Evolutionary conservation across 2,888 invertebrate species (phyloP).

Genomic region (Sinotaia quadrata): DNA sequence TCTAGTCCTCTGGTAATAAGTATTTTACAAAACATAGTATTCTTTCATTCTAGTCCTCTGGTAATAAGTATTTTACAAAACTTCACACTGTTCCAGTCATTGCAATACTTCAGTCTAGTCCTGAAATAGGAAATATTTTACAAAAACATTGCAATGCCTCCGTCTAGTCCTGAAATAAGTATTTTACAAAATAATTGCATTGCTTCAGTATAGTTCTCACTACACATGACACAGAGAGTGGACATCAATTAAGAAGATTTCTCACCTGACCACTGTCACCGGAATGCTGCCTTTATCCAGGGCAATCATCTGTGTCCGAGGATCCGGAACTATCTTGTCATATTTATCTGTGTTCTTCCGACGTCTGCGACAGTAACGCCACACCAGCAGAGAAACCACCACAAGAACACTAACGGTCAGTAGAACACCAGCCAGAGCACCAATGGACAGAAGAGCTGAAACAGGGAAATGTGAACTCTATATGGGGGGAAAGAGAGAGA

Average conservation of each 20-base stretch:
- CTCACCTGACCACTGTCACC: conserved; percentile 28
- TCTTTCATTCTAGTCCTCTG: no score
- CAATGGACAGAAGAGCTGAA: conserved; percentile 24
- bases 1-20: no score
- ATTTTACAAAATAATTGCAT: no score
- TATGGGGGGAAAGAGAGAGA: background rate
- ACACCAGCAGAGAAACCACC: conserved; percentile 40
- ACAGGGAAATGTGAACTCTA: background rate
- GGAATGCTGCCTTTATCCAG: conserved; percentile 27
- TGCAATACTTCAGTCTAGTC: no score
- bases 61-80: no score
- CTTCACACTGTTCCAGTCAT: no score
- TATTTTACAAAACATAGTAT: no score
- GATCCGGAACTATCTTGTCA: conserved; percentile 49
- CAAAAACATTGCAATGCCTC: no score
- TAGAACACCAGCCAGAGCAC: conserved; percentile 45
- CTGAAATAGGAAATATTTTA: no score
- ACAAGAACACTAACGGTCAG: conserved; percentile 38
- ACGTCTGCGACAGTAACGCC: conserved; percentile 42
- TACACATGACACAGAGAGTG: background rate
- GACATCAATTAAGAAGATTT: background rate
- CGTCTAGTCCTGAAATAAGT: no score
- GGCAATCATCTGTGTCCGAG: conserved; percentile 28
- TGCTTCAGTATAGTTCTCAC: no score
- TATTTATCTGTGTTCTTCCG: conserved; percentile 43